Base-by-base conservation (phyloP, 2,888 invertebrate genomes). In the Drosophila anomalipes region DNA sequence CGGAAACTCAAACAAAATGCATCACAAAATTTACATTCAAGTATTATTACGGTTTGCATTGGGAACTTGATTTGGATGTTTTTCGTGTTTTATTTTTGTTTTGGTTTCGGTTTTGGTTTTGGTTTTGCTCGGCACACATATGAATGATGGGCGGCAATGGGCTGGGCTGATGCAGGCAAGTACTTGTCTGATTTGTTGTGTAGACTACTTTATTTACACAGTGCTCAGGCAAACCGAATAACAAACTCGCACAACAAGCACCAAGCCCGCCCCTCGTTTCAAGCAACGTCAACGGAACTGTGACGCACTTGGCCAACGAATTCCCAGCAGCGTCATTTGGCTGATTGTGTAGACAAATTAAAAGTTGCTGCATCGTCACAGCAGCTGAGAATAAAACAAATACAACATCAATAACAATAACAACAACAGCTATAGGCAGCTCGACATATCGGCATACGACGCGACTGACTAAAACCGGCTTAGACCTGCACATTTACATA, bases 291-390 rank as follows among this genome's bases (percentile, higher is more conserved):
- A 80, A 51, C 70, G 74, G n/a, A 30, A 51, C 53, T 52, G 61
- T 90, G 90, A 85, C 84, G 84, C 84, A 85, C 68, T 70, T 85
- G 74, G 60, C 64, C 64, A 74, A 86, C 60, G 72, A 73, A 79
- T 73, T 59, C 79, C 82, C 49, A 70, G 54, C 68, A 49, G 71
- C 90, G 86, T 85, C 90, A 90, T 61, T 53, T 33, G 22, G 47
- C 39, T 59, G 70, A 74, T 73, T 75, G 67, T 37, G 52, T 70
- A 47, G 53, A 58, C 69, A 79, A 74, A 83, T 78, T 83, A 70
- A 77, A 71, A 77, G 56, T 72, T 72, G 68, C 67, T 71, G 64
- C 70, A 70, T 35, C 68, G 72, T 73, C 69, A 63, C 65, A 72
- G 52, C 72, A 61, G 77, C 61, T 61, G 51, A 68, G 47, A 57